Evolutionary conservation across 2,888 invertebrate genomes (phyloP).

Genomic region (Pecten maximus): DNA sequence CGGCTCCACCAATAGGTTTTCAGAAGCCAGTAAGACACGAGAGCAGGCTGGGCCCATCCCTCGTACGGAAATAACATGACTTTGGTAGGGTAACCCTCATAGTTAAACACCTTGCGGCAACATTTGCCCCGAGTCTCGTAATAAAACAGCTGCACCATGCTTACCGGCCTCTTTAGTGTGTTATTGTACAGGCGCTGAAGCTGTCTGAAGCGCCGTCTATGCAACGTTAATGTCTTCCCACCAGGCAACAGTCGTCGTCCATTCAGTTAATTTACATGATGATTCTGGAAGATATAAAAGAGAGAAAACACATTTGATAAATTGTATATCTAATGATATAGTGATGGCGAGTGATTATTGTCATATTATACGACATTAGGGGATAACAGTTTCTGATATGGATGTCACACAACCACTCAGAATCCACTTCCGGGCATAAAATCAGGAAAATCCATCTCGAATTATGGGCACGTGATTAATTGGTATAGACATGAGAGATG

Average conservation of each 20-base stretch:
- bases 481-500: neutral
- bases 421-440: constrained; percentile 29
- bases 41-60: constrained; percentile 93
- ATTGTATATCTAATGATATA: constrained; percentile 23
- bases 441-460: constrained; percentile 19
- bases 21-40: constrained; percentile 93
- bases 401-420: constrained; percentile 3
- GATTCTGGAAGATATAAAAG: constrained; percentile 28
- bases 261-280: constrained; percentile 35
- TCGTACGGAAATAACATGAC: constrained; percentile 93
- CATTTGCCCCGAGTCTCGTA: constrained; percentile 92
- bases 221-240: neutral
- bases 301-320: constrained; percentile 35
- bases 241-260: constrained; percentile 14
- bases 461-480: constrained; percentile 18
- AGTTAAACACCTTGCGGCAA: constrained; percentile 90
- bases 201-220: neutral
- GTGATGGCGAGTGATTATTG: constrained; percentile 28
- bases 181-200: constrained; percentile 6
- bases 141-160: constrained; percentile 87
- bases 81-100: constrained; percentile 92
- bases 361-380: constrained; percentile 10
- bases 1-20: constrained; percentile 94
- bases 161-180: neutral
- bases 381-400: neutral